Evolutionary conservation across 2,888 invertebrate genomes (phyloP).

Genomic region (Eupeodes latifasciatus): DNA sequence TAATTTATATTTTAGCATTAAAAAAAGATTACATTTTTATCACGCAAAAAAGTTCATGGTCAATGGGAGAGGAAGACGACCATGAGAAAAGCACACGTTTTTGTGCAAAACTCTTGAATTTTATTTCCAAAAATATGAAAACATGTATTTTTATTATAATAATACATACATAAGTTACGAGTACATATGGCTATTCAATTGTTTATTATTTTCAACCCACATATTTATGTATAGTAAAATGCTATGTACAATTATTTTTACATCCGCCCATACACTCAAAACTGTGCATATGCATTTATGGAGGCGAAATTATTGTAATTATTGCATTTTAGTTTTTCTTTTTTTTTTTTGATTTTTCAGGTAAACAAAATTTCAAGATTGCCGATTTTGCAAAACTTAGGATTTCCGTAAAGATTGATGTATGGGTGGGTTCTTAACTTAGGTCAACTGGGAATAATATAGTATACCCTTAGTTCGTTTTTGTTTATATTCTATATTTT

Average conservation of each 20-base stretch:
- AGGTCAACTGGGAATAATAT: background rate
- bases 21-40: constrained; percentile 1
- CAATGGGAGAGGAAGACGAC: constrained; percentile 8
- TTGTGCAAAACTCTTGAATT: constrained; percentile 1
- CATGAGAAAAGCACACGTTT: constrained; percentile 6
- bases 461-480: too few species aligned
- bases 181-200: background rate
- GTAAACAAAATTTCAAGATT: constrained; percentile 8
- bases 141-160: background rate
- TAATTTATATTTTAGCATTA: background rate
- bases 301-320: background rate
- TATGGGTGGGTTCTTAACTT: background rate
- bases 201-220: background rate
- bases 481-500: too few species aligned
- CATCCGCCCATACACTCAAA: constrained; percentile 18
- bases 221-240: background rate
- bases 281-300: constrained; percentile 9
- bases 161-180: background rate
- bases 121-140: constrained; percentile 2
- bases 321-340: constrained; percentile 4
- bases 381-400: constrained; percentile 6
- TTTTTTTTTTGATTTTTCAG: constrained; percentile 18
- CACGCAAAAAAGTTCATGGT: constrained; percentile 19
- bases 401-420: constrained; percentile 24
- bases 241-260: background rate